Evolutionary conservation across 2,113 vertebrate genomes (phyloP).

Genomic region (Protobothrops mucrosquamatus): DNA sequence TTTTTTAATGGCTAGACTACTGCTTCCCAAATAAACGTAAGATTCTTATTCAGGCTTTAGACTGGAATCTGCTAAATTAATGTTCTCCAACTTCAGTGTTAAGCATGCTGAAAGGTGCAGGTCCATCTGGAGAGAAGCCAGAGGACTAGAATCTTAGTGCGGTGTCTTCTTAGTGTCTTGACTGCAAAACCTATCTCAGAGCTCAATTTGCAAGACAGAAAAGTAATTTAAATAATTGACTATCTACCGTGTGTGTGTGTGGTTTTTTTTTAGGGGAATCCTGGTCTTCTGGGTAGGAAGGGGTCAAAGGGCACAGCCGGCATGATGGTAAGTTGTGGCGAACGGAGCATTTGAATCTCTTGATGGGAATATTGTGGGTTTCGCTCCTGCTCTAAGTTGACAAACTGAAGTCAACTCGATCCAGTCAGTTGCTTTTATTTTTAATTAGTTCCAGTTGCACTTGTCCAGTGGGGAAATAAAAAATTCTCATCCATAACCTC

Average conservation of each 20-base stretch:
- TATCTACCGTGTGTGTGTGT: background rate
- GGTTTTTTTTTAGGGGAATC: slow-evolving; percentile 67
- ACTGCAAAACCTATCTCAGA: background rate
- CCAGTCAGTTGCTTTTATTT: background rate
- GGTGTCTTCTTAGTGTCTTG: background rate
- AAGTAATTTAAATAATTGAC: background rate
- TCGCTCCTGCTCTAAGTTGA: background rate
- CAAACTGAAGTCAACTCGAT: background rate
- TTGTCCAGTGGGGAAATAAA: background rate
- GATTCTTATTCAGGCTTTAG: too few relatives aligned
- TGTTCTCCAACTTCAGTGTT: too few relatives aligned
- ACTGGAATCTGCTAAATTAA: too few relatives aligned
- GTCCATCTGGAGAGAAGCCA: background rate
- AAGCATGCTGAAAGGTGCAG: background rate
- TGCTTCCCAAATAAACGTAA: background rate
- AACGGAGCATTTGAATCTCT: background rate
- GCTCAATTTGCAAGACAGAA: background rate
- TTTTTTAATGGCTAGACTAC: background rate
- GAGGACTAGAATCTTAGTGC: background rate
- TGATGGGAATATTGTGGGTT: background rate
- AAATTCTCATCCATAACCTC: background rate
- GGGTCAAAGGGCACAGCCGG: slow-evolving; percentile 68
- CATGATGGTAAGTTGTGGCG: slow-evolving; percentile 57
- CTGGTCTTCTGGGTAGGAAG: slow-evolving; percentile 58
- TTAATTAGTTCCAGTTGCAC: background rate